Conservation (phyloP, 30 jellyfish, hydroid and myxozoan genomes). For the Sanderia malayensis region DNA sequence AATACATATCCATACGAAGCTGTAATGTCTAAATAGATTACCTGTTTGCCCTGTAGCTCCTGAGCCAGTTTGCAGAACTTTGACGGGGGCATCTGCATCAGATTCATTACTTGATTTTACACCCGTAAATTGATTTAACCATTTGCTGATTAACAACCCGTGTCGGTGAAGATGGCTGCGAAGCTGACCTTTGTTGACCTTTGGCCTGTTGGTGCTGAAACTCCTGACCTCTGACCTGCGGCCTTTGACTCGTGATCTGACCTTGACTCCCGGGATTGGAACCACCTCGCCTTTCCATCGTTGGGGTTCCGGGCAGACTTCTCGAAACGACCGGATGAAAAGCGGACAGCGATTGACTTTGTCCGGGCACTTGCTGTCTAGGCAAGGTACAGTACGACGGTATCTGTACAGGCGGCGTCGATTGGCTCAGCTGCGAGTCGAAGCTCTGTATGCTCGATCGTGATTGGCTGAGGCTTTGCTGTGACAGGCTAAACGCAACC, state of each 20-base stretch:
- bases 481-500: constrained; percentile 37
- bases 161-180: constrained; percentile 53
- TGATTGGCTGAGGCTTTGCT: constrained; percentile 68
- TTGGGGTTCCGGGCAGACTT: constrained; percentile 49
- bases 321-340: constrained; percentile 49
- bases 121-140: constrained; percentile 12
- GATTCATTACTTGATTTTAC: constrained; percentile 5
- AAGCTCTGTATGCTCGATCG: constrained; percentile 50
- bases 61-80: constrained; percentile 11
- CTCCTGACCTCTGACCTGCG: constrained; percentile 1
- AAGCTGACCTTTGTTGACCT: constrained; percentile 1
- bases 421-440: constrained; percentile 38
- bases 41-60: constrained; percentile 15
- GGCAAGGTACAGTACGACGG: constrained; percentile 67
- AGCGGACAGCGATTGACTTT: constrained; percentile 26
- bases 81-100: constrained; percentile 29
- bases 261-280: too few relatives aligned
- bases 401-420: constrained; percentile 30
- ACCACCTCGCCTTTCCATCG: constrained; percentile 13
- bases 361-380: constrained; percentile 38
- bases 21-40: too few relatives aligned
- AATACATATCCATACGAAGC: too few relatives aligned
- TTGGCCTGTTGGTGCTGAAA: not conserved
- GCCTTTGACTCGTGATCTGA: too few relatives aligned
- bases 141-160: not conserved